Evolutionary conservation across 1,140 invertebrate genomes (phyloP), one percentile per base, ranked within the genome.

Genomic region (Hermatobates lingyangjiaoensis): DNA sequence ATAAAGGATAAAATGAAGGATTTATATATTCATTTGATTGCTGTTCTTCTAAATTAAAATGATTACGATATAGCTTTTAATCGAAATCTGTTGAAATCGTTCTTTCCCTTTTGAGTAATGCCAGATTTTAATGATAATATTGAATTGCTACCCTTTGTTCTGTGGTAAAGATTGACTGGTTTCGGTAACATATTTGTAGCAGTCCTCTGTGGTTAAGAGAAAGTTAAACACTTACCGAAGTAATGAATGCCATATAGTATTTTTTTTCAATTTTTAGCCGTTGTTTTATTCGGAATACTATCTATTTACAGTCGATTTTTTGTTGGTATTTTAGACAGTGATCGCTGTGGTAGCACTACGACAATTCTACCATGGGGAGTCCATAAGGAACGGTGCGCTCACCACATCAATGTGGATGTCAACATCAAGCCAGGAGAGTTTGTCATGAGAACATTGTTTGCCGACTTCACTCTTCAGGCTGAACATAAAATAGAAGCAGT

Each of bases 401-500:
- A 75, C 26, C 72, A 77, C 69, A 58, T 65, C 27, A 54, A 53
- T 46, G 52, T 59, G 23, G 80, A 83, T 55, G 74, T 76, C 57
- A 77, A 83, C 63, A 63, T 83, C 15, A 68, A 80, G 51, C 87
- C 90, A 0, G 92, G 92, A 20, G 92, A 96, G 65, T 95, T 86
- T 71, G 88, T 96, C 1, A 90, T 97, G 80, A 73, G 88, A 44
- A 87, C 83, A 28, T 72, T 97, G 0, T 97, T 97, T 64, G 79
- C 87, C 1, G 90, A 97, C 64, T 97, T 95, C 61, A 93, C 90
- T 2, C 68, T 82, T 0, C 82, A 92, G 60, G 87, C 88, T 2
- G 91, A 95, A 59, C 84, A 83, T 62, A 97, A 96, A 68, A 94
- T 97, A 68, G 91, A 96, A 64, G 74, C 79, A 58, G 88, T 96